Conservation (phyloP, 2,797 vertebrate species). For the Chelon auratus region DNA sequence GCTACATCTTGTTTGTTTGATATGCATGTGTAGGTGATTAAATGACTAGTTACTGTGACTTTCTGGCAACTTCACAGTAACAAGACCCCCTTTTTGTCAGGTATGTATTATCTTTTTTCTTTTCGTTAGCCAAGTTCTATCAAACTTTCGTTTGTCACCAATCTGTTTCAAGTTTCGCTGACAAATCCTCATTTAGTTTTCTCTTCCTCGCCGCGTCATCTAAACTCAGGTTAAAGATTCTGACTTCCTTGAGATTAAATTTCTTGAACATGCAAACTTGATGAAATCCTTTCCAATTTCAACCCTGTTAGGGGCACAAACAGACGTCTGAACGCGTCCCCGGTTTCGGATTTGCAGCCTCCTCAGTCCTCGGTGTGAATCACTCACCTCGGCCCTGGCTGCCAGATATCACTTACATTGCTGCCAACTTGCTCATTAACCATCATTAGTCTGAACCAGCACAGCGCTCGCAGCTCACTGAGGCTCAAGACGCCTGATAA, state of each 20-base stretch:
- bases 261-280: neutral
- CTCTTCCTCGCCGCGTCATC: too few species aligned
- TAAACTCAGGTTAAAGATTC: neutral
- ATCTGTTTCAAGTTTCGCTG: neutral
- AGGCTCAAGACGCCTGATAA: constrained; percentile 60
- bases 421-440: constrained; percentile 75
- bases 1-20: too few species aligned
- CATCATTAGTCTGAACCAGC: constrained; percentile 66
- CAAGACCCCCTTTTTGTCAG: too few species aligned
- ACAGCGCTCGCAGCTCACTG: constrained; percentile 43
- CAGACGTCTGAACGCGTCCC: constrained; percentile 15
- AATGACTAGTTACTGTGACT: too few species aligned
- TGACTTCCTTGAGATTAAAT: neutral
- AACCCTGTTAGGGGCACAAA: constrained; percentile 7
- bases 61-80: too few species aligned
- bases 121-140: too few species aligned
- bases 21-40: too few species aligned
- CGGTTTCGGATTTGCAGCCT: constrained; percentile 44
- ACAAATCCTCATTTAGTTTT: neutral
- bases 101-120: too few species aligned
- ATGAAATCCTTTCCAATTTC: neutral
- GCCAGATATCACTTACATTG: constrained; percentile 38
- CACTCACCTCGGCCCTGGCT: constrained; percentile 50
- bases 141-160: too few species aligned
- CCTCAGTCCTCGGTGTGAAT: constrained; percentile 61